Base-by-base conservation (phyloP, 2,888 invertebrate genomes). In the Yponomeuta malinellus region DNA sequence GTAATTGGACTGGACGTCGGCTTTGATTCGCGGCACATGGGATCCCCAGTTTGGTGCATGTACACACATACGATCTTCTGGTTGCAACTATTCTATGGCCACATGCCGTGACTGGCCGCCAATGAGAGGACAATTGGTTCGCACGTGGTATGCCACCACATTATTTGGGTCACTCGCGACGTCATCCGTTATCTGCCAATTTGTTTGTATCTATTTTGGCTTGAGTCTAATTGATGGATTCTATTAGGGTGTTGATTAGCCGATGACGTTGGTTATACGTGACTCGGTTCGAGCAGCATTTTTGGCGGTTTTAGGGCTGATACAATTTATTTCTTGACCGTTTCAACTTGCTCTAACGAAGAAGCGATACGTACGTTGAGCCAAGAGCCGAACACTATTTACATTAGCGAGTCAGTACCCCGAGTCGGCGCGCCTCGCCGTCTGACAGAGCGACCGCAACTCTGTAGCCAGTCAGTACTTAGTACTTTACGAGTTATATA, bases 401-500 rank as follows among this genome's bases (percentile, higher is more conserved):
- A 9, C 10, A 59, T 59, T 59, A 59, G 15, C 52, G 8, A 59
- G 52, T 52, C 52, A 2, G 12, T 59, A 59, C 52, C 15, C 2
- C 52, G 52, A 15, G 15, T 12, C 52, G 52, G 52, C 52, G 29
- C 65, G 65, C 65, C 65, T 65, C 65, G 65, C 65, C n/a, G 65
- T 65, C 65, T 65, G 65, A 29, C 65, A 9, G 31, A 29, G 33
- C 65, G 65, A 65, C 65, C 31, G 29, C 31, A 64, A 23, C 29
- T n/a, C 29, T 31, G 64, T 31, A 10, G 65, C 33, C 65, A 29
- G n/a, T 23, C 3, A 64, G 29, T 64, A 65, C 33, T 29, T 65
- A 10, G 65, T 65, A 65, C 29, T 33, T 8, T 3, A 65, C 2
- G 10, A 10, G 29, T 10, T 64, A 65, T 65, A 65, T 65, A 10